A percentile compares a stretch with the other conserved stretches of the same genome.
These are phyloP conservation scores for Leucophenga montana DNA, from an alignment of 2,888 invertebrate species.

Conservation along the genomic window DNA sequence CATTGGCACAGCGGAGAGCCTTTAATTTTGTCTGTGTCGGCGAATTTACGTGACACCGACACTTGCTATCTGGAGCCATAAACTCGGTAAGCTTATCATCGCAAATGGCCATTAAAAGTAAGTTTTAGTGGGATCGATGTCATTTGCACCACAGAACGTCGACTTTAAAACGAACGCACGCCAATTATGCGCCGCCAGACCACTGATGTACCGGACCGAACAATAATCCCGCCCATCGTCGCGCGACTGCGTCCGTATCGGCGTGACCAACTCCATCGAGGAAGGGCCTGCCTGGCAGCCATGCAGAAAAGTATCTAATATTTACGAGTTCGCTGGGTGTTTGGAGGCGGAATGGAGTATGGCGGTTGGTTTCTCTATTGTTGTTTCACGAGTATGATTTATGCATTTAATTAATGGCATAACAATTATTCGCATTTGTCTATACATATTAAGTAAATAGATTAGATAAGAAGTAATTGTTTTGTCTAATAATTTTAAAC, in stretches of 20 bases:
- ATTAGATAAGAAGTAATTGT: too few relatives aligned
- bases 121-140: constrained; percentile 58
- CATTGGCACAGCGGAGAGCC: constrained; percentile 6
- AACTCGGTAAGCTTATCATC: constrained; percentile 65
- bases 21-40: constrained; percentile 24
- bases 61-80: constrained; percentile 68
- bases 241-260: background rate
- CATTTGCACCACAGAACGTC: constrained; percentile 28
- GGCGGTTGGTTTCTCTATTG: background rate
- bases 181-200: constrained; percentile 48
- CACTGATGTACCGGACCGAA: too few relatives aligned
- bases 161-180: constrained; percentile 48
- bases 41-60: constrained; percentile 62
- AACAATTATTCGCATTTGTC: background rate
- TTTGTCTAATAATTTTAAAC: too few relatives aligned
- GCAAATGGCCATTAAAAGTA: constrained; percentile 63
- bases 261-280: constrained; percentile 6
- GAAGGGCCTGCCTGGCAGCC: constrained; percentile 27
- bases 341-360: background rate
- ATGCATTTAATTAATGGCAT: constrained; percentile 9
- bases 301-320: constrained; percentile 39
- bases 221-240: background rate
- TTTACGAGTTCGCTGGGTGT: constrained; percentile 51
- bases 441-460: too few relatives aligned
- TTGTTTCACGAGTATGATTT: background rate